These are phyloP conservation scores for Gobius niger DNA, from an alignment of 2,113 vertebrate genomes.

Conservation along the genomic window DNA sequence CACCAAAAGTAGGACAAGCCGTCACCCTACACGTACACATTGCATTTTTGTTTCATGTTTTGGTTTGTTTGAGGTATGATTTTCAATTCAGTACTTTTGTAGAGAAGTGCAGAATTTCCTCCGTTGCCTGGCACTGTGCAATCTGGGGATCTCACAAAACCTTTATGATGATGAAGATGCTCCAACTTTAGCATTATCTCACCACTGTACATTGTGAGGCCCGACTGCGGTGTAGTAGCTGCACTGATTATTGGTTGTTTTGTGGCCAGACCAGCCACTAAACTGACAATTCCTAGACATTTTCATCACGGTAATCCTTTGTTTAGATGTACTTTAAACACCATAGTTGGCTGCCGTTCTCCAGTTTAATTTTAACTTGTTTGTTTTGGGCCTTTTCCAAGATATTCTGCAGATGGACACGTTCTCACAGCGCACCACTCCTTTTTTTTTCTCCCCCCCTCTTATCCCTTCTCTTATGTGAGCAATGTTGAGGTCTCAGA, in stretches of 20 bases:
- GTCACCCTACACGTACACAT: too few relatives aligned
- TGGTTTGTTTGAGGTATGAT: too few relatives aligned
- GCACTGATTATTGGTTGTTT: conserved; percentile 38
- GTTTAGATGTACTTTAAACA: conserved; percentile 70
- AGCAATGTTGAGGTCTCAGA: conserved; percentile 32
- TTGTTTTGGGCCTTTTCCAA: conserved; percentile 75
- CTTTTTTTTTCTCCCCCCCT: conserved; percentile 40
- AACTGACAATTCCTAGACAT: conserved; percentile 59
- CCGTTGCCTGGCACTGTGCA: not conserved
- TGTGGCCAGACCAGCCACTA: conserved; percentile 52
- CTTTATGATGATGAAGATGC: not conserved
- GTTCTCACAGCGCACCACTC: conserved; percentile 72
- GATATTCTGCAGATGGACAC: conserved; percentile 68
- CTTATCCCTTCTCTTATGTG: conserved; percentile 32
- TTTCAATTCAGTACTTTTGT: too few relatives aligned
- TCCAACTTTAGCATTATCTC: conserved; percentile 8
- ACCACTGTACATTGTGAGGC: conserved; percentile 16
- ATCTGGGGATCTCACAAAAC: not conserved
- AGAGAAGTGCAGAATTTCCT: not conserved
- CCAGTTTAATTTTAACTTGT: conserved; percentile 79
- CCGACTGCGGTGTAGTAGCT: conserved; percentile 26
- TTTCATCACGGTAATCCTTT: conserved; percentile 67
- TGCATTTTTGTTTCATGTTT: too few relatives aligned
- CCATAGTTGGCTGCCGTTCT: conserved; percentile 58
- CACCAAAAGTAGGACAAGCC: too few relatives aligned